phyloP scores from a whole-genome alignment of 2,888 invertebrate genomes.

The Polia nebulosa region DNA sequence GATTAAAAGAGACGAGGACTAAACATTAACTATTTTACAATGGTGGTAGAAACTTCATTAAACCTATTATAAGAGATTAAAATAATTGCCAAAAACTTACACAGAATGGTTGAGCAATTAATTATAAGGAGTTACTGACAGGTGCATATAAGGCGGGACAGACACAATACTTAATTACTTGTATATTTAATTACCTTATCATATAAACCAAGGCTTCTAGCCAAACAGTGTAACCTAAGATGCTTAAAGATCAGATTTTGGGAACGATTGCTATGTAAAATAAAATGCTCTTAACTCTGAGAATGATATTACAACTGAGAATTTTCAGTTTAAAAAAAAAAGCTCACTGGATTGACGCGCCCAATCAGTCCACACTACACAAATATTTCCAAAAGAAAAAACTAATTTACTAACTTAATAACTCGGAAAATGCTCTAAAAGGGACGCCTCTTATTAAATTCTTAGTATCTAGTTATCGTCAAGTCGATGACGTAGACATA shows the following conservation, averaged over 20 bases:
- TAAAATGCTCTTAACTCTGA: constrained; percentile 57
- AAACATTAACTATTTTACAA: constrained; percentile 47
- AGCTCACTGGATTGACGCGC: constrained; percentile 69
- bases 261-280: constrained; percentile 42
- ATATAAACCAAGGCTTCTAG: constrained; percentile 22
- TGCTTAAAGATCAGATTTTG: constrained; percentile 28
- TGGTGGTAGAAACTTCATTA: constrained; percentile 44
- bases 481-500: constrained; percentile 40
- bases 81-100: constrained; percentile 54
- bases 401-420: constrained; percentile 79
- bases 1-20: constrained; percentile 30
- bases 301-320: constrained; percentile 73
- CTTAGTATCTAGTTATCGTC: constrained; percentile 60
- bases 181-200: constrained; percentile 32
- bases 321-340: constrained; percentile 72
- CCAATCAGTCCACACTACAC: constrained; percentile 74
- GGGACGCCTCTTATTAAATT: constrained; percentile 66
- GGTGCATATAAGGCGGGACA: constrained; percentile 26
- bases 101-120: constrained; percentile 51
- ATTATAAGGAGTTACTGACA: constrained; percentile 22
- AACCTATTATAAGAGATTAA: constrained; percentile 49
- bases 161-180: constrained; percentile 51
- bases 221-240: constrained; percentile 21
- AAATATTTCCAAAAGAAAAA: constrained; percentile 82
- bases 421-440: constrained; percentile 77